A percentile compares a stretch with the other conserved stretches of the same genome.
phyloP scores from a whole-genome alignment of 2,888 invertebrate genomes.

The Patella depressa region DNA sequence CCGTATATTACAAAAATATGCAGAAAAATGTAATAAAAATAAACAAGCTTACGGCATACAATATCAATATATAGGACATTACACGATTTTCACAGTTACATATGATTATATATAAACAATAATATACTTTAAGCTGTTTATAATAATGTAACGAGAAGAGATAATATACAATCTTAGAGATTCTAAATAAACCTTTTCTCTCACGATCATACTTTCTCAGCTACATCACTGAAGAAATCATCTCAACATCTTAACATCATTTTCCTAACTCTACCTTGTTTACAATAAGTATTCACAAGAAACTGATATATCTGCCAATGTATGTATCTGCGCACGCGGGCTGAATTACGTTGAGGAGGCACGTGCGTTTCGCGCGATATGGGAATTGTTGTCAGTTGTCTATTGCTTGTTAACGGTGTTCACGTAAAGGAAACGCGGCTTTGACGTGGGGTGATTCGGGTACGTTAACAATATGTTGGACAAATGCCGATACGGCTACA shows the following conservation, averaged over 20 bases:
- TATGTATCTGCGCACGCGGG: background rate
- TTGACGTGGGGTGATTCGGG: constrained; percentile 4
- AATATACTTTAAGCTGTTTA: background rate
- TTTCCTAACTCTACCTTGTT: background rate
- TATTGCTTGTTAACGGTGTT: background rate
- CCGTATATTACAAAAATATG: too few species aligned
- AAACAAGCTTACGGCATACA: too few species aligned
- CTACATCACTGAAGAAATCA: constrained; percentile 7
- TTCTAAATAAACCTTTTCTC: background rate
- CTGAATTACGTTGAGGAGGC: constrained; percentile 8
- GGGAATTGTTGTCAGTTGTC: constrained; percentile 9
- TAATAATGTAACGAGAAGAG: background rate
- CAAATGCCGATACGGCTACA: constrained; percentile 3
- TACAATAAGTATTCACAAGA: constrained; percentile 3
- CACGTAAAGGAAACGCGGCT: constrained; percentile 6
- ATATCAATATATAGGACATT: too few species aligned
- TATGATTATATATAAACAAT: constrained; percentile 3
- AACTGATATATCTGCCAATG: constrained; percentile 5
- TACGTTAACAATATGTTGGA: background rate
- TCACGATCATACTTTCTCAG: background rate
- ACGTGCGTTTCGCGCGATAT: constrained; percentile 9
- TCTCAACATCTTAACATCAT: background rate
- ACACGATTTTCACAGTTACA: background rate
- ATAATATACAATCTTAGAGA: constrained; percentile 4
- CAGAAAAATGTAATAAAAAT: too few species aligned